Base-by-base conservation (phyloP, 2,888 invertebrate species). In the Nowickia ferox region DNA sequence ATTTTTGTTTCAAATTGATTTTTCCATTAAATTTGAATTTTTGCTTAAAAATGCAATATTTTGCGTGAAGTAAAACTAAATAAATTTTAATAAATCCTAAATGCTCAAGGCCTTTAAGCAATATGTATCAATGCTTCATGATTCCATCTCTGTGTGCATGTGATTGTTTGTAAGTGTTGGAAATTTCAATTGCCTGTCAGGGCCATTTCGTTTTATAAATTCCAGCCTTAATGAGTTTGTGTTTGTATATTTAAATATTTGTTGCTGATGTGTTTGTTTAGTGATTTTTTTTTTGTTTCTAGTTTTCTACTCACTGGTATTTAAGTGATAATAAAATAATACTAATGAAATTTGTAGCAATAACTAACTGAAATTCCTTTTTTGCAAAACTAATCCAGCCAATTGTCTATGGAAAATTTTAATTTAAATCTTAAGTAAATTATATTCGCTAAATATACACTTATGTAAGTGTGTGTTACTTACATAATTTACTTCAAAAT, bases 111-210 rank as follows among this genome's bases (percentile, higher is more conserved):
- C 65, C 46, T 57, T 22, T 44, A 53, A 57, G 40, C 68, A 48
- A 51, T 75, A 42, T 74, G 11, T 59, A 48, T 38, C 8, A 9
- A 40, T 40, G 2, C n/a, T 53, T 2, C 3, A n/a, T 57, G 19
- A 30, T 30, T 30, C 30, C 0, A 30, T 6, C 6, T 53, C 4
- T 55, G 2, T 17, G 9, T 53, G 2, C 55, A 8, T 30, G 13
- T 46, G 5, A 9, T 8, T 66, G 30, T 65, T 17, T 42, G 10
- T 30, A 30, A 42, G 38, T 30, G 46, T 30, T 55, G 38, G 3
- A 76, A 17, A 77, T 79, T 71, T 63, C 63, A 79, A 79, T 79
- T 63, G 53, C 79, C 71, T 63, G 79, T 79, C 71, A 79, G 44
- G 71, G 71, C 19, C 79, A 71, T 51, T 78, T 15, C 15, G 5